Conservation (phyloP, 2,113 vertebrate species). For the Pachycephala philippinensis region DNA sequence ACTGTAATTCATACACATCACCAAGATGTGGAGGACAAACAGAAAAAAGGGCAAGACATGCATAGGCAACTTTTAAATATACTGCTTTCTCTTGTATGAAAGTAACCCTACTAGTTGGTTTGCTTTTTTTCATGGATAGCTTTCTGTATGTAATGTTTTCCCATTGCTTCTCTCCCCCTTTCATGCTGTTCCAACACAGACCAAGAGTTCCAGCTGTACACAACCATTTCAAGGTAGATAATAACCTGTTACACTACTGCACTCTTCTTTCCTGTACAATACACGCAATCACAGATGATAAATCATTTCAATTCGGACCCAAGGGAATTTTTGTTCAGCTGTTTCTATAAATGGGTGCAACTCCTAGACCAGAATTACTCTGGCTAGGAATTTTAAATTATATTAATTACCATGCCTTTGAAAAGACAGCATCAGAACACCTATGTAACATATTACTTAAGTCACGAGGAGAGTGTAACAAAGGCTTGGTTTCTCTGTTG, state of each 20-base stretch:
- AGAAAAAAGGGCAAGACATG: neutral
- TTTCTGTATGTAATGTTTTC: neutral
- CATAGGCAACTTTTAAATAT: neutral
- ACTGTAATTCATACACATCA: neutral
- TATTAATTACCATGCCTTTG: neutral
- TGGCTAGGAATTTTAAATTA: neutral
- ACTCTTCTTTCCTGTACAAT: neutral
- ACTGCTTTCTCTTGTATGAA: neutral
- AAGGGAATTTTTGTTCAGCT: neutral
- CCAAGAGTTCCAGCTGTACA: neutral
- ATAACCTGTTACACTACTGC: neutral
- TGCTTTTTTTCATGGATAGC: neutral
- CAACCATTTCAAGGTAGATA: neutral
- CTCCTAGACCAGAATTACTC: neutral
- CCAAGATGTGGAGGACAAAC: neutral
- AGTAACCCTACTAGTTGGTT: neutral
- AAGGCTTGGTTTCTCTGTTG: neutral
- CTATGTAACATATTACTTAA: neutral
- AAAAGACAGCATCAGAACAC: neutral
- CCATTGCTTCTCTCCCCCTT: neutral
- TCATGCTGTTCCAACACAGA: neutral
- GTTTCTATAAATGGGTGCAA: neutral
- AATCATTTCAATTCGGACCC: neutral
- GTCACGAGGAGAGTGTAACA: neutral
- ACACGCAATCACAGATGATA: fast-evolving